These are phyloP conservation scores for Phrynosoma platyrhinos DNA, from an alignment of 2,113 vertebrate species.

Conservation along the genomic window DNA sequence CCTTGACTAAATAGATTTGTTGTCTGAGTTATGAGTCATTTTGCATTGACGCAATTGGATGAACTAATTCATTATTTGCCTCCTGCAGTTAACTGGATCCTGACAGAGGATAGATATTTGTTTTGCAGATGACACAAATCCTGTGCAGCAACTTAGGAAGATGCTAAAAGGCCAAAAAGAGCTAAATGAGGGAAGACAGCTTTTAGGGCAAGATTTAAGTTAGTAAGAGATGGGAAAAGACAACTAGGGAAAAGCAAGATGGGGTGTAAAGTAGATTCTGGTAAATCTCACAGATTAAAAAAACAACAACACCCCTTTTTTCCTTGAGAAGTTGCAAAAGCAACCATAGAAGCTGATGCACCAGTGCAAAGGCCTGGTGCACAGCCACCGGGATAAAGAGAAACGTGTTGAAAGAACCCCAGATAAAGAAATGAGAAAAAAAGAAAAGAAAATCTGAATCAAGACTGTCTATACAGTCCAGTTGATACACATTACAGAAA, in stretches of 20 bases:
- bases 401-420: neutral
- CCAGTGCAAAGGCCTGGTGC: constrained; percentile 63
- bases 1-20: constrained; percentile 23
- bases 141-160: constrained; percentile 13
- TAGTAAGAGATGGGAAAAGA: neutral
- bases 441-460: constrained; percentile 28
- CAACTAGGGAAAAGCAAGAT: neutral
- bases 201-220: neutral
- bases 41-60: constrained; percentile 37
- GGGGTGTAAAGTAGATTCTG: neutral
- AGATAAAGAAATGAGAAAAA: neutral
- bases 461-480: constrained; percentile 45
- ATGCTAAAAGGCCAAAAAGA: neutral
- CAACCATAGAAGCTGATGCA: constrained; percentile 53
- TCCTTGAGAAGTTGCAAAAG: neutral
- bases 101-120: constrained; percentile 39
- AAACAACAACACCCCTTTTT: neutral
- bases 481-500: constrained; percentile 34
- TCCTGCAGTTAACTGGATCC: constrained; percentile 31
- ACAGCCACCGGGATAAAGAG: constrained; percentile 64
- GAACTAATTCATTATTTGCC: constrained; percentile 28
- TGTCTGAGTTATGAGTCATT: constrained; percentile 19
- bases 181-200: neutral
- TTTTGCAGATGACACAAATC: constrained; percentile 18
- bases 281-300: neutral